Evolutionary conservation across 1,140 invertebrate genomes (phyloP), one percentile per base, ranked within the genome.

Genomic region (Temnothorax curvispinosus): DNA sequence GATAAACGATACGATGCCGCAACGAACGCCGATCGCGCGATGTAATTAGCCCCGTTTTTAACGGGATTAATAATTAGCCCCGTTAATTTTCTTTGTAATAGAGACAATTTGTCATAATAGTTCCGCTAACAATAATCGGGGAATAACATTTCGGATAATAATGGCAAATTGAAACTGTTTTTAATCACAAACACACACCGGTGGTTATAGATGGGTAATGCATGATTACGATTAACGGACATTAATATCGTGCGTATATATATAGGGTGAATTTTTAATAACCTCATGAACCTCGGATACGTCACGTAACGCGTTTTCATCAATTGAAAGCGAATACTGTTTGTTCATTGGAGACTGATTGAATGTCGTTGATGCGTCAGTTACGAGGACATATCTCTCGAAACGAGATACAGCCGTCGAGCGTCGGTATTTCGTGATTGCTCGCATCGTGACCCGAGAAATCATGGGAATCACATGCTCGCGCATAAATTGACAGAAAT

Each of bases 401-500:
- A 75, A 81, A 71, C 21, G 47, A 54, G 64, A 81, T 71, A 81
- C 38, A 62, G 21, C 18, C 41, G 76, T 44, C 38, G 50, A 21
- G 6, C 54, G 75, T 47, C 32, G 67, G 67, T 72, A 60, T 82
- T 82, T 82, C 78, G 52, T 47, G 67, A 75, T 81, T 85, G 75
- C 80, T 65, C 72, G 75, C 77, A 60, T 87, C 74, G 74, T 62
- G 72, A 85, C 62, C 69, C 38, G 72, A 60, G 67, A 74, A 84
- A 90, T 81, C 71, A 85, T 58, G 69, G 80, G 65, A 89, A 82
- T 89, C 87, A 88, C 87, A 85, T 87, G 85, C 60, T 54, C 76
- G 80, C 82, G 74, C 65, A 84, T 89, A 91, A 89, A 91, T 89
- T 91, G 87, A 76, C 85, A 60, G 71, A 67, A 50, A 58, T 47